These are phyloP conservation scores for Eumacrocentrus americanus DNA, from an alignment of 2,888 invertebrate genomes.

Conservation along the genomic window DNA sequence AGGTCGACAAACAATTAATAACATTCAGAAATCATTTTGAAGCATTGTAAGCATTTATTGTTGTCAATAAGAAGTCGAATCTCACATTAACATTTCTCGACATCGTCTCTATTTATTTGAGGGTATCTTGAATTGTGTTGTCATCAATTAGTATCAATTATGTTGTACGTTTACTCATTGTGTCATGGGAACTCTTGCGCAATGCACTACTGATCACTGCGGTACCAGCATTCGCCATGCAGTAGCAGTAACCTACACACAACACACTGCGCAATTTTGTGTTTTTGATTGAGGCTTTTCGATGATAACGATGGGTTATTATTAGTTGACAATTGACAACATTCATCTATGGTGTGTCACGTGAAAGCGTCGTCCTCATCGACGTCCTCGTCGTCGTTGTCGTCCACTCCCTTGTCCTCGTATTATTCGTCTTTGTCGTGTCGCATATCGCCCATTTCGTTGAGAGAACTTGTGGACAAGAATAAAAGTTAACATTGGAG, in stretches of 20 bases:
- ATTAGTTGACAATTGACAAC: slow-evolving; percentile 7
- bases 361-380: slow-evolving; percentile 19
- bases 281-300: not conserved
- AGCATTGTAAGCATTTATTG: too few relatives aligned
- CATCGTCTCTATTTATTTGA: not conserved
- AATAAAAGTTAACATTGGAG: too few relatives aligned
- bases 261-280: slow-evolving; percentile 8
- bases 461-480: not conserved
- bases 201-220: slow-evolving; percentile 28
- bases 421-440: not conserved
- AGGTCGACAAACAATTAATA: not conserved
- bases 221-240: slow-evolving; percentile 16
- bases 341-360: slow-evolving; percentile 21
- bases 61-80: not conserved
- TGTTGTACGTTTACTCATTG: slow-evolving; percentile 25
- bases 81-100: not conserved
- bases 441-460: slow-evolving; percentile 3
- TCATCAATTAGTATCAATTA: slow-evolving; percentile 3
- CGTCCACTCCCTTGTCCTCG: not conserved
- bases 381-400: slow-evolving; percentile 25
- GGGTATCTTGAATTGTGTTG: not conserved
- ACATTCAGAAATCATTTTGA: too few relatives aligned
- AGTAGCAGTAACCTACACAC: slow-evolving; percentile 17
- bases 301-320: not conserved
- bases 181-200: slow-evolving; percentile 35